Conservation (phyloP, 2,888 invertebrate species). For the Troides oblongomaculatus region DNA sequence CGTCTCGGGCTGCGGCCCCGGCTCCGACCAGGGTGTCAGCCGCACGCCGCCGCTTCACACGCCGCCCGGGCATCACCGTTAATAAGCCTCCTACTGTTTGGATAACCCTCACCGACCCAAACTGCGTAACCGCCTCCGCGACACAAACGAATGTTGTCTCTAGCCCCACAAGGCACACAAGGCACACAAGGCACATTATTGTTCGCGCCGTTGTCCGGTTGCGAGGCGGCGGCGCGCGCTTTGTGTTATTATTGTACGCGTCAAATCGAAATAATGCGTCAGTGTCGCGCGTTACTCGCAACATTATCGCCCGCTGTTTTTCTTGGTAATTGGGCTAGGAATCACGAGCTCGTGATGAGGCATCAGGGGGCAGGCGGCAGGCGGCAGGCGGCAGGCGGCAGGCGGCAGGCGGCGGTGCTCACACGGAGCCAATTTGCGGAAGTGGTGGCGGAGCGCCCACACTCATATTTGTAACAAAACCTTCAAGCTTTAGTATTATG, state of each 20-base stretch:
- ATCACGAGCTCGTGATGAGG: slow-evolving; percentile 51
- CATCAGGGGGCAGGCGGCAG: slow-evolving; percentile 8
- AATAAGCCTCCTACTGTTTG: slow-evolving; percentile 51
- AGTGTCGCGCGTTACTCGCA: slow-evolving; percentile 57
- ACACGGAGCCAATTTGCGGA: too few species aligned
- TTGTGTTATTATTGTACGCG: slow-evolving; percentile 44
- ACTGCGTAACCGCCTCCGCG: neutral
- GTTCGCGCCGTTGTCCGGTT: too few species aligned
- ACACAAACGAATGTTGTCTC: neutral
- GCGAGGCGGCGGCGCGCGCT: neutral
- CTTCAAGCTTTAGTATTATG: too few species aligned
- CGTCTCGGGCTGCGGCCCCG: slow-evolving; percentile 37
- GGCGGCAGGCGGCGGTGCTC: slow-evolving; percentile 3
- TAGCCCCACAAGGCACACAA: too few species aligned
- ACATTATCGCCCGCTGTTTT: slow-evolving; percentile 65
- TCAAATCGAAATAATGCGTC: slow-evolving; percentile 67
- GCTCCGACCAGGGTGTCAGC: slow-evolving; percentile 43
- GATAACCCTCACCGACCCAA: slow-evolving; percentile 7
- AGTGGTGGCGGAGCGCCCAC: too few species aligned
- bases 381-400: neutral
- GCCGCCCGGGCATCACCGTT: slow-evolving; percentile 34
- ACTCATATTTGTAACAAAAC: too few species aligned
- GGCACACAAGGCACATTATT: too few species aligned
- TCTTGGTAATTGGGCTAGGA: slow-evolving; percentile 74
- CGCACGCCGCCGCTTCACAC: slow-evolving; percentile 46